These are phyloP conservation scores for Apodemia hepburni DNA, from an alignment of 2,888 invertebrate species.

Conservation along the genomic window DNA sequence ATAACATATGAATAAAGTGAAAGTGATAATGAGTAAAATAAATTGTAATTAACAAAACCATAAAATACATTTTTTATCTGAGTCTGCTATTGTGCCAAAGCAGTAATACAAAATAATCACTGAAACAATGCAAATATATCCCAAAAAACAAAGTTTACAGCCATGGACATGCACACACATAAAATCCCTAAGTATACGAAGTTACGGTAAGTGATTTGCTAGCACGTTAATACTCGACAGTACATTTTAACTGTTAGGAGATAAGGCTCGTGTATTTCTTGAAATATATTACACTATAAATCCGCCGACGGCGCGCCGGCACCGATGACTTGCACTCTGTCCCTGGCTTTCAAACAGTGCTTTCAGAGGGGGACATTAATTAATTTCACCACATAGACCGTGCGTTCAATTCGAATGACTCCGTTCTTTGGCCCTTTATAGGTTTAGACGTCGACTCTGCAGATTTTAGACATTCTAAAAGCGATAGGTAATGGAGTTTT, in stretches of 20 bases:
- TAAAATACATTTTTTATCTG: no score
- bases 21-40: no score
- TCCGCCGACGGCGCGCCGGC: conserved; percentile 43
- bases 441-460: conserved; percentile 33
- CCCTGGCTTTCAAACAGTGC: conserved; percentile 57
- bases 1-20: no score
- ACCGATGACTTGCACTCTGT: conserved; percentile 63
- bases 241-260: conserved; percentile 70
- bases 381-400: conserved; percentile 63
- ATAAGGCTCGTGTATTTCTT: conserved; percentile 59
- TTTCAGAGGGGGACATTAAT: conserved; percentile 64
- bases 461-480: conserved; percentile 27
- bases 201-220: conserved; percentile 38
- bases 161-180: not conserved
- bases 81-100: no score
- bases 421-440: conserved; percentile 49
- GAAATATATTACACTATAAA: conserved; percentile 60
- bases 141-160: no score
- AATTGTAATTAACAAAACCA: no score
- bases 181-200: not conserved
- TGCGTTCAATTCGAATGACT: conserved; percentile 57
- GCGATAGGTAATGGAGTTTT: conserved; percentile 24
- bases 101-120: no score
- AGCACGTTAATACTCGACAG: conserved; percentile 53
- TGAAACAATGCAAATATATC: no score